Percentiles rank a stretch among this genome's conserved stretches.
Evolutionary conservation across 2,797 vertebrate genomes (phyloP).

Genomic region (Brachymystax lenok): DNA sequence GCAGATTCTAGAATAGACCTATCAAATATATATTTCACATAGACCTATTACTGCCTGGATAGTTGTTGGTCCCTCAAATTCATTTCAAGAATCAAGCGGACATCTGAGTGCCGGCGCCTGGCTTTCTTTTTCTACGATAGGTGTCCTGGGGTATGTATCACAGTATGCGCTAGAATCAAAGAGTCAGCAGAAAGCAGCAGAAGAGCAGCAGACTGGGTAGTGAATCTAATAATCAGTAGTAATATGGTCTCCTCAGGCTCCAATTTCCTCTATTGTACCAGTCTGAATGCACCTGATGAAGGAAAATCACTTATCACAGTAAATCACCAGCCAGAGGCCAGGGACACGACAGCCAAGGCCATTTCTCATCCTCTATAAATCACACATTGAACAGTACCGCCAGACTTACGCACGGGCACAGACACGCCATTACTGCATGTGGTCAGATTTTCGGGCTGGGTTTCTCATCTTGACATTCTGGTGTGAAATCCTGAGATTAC

Average conservation of each 20-base stretch:
- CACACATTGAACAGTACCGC: slow-evolving; percentile 45
- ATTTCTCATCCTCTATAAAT: slow-evolving; percentile 62
- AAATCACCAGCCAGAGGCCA: slow-evolving; percentile 51
- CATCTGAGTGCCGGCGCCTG: background rate
- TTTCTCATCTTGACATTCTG: slow-evolving; percentile 14
- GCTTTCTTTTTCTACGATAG: background rate
- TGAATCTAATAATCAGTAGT: slow-evolving; percentile 59
- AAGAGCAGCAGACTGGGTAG: slow-evolving; percentile 29
- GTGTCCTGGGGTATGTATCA: background rate
- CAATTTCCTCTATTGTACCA: slow-evolving; percentile 31
- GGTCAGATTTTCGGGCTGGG: slow-evolving; percentile 36
- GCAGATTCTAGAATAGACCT: slow-evolving; percentile 16
- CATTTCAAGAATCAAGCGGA: background rate
- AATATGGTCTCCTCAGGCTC: slow-evolving; percentile 39
- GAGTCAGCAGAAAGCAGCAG: slow-evolving; percentile 21
- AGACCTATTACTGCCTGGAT: background rate
- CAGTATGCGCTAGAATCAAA: slow-evolving; percentile 31
- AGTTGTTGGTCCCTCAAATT: background rate
- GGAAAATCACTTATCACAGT: slow-evolving; percentile 31
- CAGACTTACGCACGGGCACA: too few relatives aligned
- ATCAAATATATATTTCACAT: background rate
- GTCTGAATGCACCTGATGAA: slow-evolving; percentile 44
- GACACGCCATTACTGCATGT: slow-evolving; percentile 41
- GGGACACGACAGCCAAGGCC: slow-evolving; percentile 41
- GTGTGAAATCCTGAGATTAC: slow-evolving; percentile 32